phyloP scores from a whole-genome alignment of 2,797 vertebrate species.

The Echeneis naucrates region DNA sequence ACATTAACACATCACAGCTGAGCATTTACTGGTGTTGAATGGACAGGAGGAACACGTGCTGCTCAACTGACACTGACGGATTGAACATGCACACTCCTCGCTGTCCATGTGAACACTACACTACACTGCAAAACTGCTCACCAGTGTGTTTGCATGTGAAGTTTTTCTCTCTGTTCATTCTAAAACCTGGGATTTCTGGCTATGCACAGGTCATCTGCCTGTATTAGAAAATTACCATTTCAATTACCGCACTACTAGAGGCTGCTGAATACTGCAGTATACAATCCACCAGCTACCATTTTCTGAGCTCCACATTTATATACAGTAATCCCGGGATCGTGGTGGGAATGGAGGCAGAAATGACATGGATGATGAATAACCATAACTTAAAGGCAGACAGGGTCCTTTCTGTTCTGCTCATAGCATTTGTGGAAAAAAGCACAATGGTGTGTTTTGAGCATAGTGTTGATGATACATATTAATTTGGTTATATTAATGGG shows the following conservation, averaged over 20 bases:
- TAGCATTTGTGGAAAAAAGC: not conserved
- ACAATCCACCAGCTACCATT: conserved; percentile 36
- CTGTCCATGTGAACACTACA: not conserved
- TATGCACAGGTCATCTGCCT: conserved; percentile 54
- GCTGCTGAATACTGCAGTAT: conserved; percentile 47
- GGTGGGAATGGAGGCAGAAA: conserved; percentile 27
- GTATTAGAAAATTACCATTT: conserved; percentile 73
- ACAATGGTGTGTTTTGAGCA: not conserved
- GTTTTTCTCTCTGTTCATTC: conserved; percentile 48
- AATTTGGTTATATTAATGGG: not conserved
- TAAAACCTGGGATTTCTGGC: conserved; percentile 51
- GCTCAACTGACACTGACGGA: conserved; percentile 18
- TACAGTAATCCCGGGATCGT: conserved; percentile 27
- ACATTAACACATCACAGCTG: conserved; percentile 50
- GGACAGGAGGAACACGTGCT: conserved; percentile 8
- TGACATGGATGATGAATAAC: conserved; percentile 43
- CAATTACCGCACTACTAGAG: conserved; percentile 60
- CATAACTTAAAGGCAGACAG: conserved; percentile 24
- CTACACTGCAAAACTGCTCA: not conserved
- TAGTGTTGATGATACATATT: too few species aligned
- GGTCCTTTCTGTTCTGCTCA: not conserved
- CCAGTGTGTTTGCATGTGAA: conserved; percentile 21
- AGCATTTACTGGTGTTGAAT: conserved; percentile 21
- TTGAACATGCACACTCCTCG: conserved; percentile 12
- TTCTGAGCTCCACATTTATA: conserved; percentile 36